Conservation (phyloP, 2,113 vertebrate genomes). For the Gallinago paraguaiae region DNA sequence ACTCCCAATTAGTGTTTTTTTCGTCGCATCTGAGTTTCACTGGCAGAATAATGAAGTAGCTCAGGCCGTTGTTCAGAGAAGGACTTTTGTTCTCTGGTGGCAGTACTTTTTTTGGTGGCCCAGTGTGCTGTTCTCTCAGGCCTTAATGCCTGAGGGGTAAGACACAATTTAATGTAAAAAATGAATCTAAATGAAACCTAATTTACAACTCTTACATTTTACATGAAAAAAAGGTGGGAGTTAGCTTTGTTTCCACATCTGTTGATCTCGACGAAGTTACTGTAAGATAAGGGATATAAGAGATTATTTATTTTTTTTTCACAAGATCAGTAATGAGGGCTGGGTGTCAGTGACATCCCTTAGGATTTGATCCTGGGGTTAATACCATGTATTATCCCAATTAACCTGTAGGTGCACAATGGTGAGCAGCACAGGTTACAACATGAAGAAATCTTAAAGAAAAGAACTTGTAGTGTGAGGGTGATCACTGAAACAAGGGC, state of each 20-base stretch:
- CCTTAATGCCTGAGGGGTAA: neutral
- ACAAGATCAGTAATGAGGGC: neutral
- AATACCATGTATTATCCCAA: neutral
- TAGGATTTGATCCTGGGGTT: neutral
- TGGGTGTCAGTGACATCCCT: neutral
- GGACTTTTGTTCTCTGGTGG: neutral
- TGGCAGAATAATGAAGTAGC: neutral
- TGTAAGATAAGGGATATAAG: neutral
- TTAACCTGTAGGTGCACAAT: neutral
- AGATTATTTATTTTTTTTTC: neutral
- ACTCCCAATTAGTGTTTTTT: neutral
- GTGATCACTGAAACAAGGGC: neutral
- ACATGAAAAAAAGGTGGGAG: neutral
- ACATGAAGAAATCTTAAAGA: neutral
- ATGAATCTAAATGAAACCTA: neutral
- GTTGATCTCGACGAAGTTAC: neutral
- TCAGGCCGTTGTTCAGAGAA: neutral
- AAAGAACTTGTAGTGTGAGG: neutral
- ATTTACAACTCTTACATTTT: neutral
- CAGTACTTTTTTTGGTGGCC: neutral
- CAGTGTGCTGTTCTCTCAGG: neutral
- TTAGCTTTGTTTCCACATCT: neutral
- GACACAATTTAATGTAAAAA: neutral
- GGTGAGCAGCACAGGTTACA: neutral
- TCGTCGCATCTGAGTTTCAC: neutral